phyloP scores from a whole-genome alignment of 2,113 vertebrate genomes.

The Sarotherodon lohbergeri region DNA sequence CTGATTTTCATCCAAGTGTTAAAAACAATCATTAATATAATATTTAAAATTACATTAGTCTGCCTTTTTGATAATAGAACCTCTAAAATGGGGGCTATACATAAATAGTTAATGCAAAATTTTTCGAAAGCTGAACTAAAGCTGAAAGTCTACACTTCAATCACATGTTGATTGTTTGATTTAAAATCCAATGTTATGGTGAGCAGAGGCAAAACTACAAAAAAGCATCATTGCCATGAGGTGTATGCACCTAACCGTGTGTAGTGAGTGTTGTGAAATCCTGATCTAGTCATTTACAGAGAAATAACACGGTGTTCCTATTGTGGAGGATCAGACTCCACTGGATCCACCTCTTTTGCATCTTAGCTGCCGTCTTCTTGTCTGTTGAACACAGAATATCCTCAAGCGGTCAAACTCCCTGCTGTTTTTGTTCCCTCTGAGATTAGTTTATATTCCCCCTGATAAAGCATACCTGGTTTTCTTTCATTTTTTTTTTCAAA shows the following conservation, averaged over 20 bases:
- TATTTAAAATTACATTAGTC: not conserved
- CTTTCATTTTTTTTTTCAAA: not conserved
- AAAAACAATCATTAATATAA: not conserved
- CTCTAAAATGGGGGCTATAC: not conserved
- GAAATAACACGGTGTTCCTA: not conserved
- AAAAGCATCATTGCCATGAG: not conserved
- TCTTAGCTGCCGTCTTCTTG: not conserved
- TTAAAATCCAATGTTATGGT: not conserved
- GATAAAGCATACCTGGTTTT: not conserved
- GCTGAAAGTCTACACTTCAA: not conserved
- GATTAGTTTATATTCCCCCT: not conserved
- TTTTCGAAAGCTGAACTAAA: not conserved
- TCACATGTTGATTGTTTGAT: not conserved
- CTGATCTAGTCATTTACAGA: not conserved
- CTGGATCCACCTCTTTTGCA: not conserved
- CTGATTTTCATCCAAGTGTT: not conserved
- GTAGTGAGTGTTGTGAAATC: not conserved
- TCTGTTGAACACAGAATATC: not conserved
- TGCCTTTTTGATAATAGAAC: not conserved
- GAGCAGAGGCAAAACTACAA: not conserved
- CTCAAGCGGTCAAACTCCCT: not conserved
- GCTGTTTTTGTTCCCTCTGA: not conserved
- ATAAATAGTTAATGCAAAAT: not conserved
- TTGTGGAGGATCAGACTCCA: not conserved
- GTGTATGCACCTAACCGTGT: not conserved